A percentile compares a stretch with the other conserved stretches of the same genome.
phyloP scores from a whole-genome alignment of 2,888 invertebrate species.

The Hermaeophaga mercurialis region DNA sequence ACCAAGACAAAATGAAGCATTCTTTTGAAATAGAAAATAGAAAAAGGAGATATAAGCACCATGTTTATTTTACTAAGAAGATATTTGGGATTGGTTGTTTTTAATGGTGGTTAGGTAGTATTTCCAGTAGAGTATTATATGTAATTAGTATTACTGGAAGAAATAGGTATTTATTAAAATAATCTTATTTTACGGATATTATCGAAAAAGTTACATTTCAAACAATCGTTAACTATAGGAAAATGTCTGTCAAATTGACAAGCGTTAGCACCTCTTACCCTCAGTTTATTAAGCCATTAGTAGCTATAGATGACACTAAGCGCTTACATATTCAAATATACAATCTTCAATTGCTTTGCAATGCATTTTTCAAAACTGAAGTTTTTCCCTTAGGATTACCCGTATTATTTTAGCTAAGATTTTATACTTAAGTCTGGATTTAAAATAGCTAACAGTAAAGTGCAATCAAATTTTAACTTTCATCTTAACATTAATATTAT shows the following conservation, averaged over 20 bases:
- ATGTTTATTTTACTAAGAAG: too few relatives aligned
- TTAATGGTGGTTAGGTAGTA: constrained; percentile 1
- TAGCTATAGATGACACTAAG: constrained; percentile 57
- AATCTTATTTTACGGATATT: constrained; percentile 47
- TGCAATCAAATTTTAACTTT: constrained; percentile 29
- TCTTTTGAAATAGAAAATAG: too few relatives aligned
- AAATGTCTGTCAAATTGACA: constrained; percentile 31
- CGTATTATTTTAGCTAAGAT: constrained; percentile 32
- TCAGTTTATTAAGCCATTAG: constrained; percentile 49
- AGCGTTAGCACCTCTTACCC: constrained; percentile 33
- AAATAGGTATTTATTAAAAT: constrained; percentile 48
- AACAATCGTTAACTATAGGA: constrained; percentile 42
- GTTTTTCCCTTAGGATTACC: constrained; percentile 25
- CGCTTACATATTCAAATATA: constrained; percentile 32
- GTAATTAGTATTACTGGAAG: constrained; percentile 34
- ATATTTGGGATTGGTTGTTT: too few relatives aligned
- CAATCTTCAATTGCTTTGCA: constrained; percentile 22
- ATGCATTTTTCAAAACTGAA: constrained; percentile 17
- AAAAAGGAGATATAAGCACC: too few relatives aligned
- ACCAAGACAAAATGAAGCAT: too few relatives aligned
- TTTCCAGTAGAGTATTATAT: constrained; percentile 6
- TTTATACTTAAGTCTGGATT: constrained; percentile 30
- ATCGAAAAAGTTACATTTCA: constrained; percentile 46
- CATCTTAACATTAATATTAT: constrained; percentile 25
- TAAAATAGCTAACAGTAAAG: constrained; percentile 30